A percentile compares a stretch with the other conserved stretches of the same genome.
These are phyloP conservation scores for Meda fulgida DNA, from an alignment of 2,797 vertebrate genomes.

Conservation along the genomic window DNA sequence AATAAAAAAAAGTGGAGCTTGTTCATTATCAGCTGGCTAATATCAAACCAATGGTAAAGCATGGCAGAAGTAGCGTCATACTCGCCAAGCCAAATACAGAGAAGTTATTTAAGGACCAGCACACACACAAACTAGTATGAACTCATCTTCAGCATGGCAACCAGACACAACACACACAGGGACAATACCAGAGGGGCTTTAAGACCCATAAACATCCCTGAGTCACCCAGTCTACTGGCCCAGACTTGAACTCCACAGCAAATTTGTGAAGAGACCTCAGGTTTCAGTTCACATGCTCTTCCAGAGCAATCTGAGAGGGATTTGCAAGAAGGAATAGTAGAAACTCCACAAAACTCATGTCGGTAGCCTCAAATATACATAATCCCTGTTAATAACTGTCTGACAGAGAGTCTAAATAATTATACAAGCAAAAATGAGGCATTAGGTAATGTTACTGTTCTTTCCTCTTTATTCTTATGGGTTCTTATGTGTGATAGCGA, in stretches of 20 bases:
- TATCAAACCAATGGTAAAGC: background rate
- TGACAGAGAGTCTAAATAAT: background rate
- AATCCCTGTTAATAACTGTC: background rate
- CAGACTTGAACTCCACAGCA: constrained; percentile 21
- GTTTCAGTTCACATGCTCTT: background rate
- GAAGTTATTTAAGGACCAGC: background rate
- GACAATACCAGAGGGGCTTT: background rate
- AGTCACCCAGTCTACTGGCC: background rate
- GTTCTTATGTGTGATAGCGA: background rate
- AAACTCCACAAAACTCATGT: background rate
- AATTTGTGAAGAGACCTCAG: background rate
- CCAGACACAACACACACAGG: background rate
- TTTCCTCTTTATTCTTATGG: background rate
- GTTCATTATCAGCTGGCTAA: background rate
- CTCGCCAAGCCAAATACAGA: background rate
- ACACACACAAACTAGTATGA: background rate
- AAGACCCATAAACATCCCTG: constrained; percentile 1
- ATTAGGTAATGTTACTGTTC: background rate
- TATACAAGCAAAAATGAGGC: background rate
- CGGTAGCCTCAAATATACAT: background rate
- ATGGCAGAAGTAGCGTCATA: background rate
- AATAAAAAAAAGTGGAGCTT: background rate
- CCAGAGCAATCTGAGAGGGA: constrained; percentile 13
- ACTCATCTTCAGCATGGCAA: background rate
- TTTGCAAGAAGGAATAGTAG: background rate